Evolutionary conservation across 1,140 invertebrate species (phyloP).

Genomic region (Macrobrachium nipponense): DNA sequence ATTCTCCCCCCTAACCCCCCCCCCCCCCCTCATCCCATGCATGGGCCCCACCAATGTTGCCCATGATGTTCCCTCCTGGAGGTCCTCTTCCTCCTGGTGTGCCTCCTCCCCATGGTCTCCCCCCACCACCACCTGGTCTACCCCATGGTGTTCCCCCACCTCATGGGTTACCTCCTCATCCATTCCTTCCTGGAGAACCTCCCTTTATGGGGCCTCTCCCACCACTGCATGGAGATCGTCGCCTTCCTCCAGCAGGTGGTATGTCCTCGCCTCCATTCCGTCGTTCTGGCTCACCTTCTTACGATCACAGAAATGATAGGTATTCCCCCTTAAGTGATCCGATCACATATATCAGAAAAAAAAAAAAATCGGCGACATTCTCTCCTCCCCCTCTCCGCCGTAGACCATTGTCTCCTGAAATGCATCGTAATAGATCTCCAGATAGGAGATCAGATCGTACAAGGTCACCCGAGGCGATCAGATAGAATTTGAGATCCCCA

Average conservation of each 20-base stretch:
- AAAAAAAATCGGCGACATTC: constrained; percentile 37
- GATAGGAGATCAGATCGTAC: constrained; percentile 48
- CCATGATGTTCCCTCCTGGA: constrained; percentile 49
- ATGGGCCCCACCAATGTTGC: constrained; percentile 44
- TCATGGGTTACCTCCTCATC: constrained; percentile 29
- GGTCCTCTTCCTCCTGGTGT: constrained; percentile 36
- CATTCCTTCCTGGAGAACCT: constrained; percentile 35
- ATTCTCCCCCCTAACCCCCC: constrained; percentile 28
- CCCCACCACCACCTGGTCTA: constrained; percentile 48
- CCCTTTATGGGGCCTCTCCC: constrained; percentile 50
- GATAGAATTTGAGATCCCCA: constrained; percentile 35
- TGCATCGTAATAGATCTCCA: constrained; percentile 40
- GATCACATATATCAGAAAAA: constrained; percentile 48
- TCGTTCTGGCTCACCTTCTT: constrained; percentile 45
- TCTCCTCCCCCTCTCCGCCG: constrained; percentile 43
- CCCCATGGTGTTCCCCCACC: constrained; percentile 40
- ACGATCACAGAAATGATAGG: constrained; percentile 46
- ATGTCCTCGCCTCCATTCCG: constrained; percentile 52
- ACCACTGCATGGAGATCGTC: constrained; percentile 51
- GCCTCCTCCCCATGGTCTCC: constrained; percentile 38
- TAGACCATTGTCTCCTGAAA: constrained; percentile 39
- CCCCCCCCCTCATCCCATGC: constrained; percentile 44
- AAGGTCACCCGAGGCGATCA: constrained; percentile 49
- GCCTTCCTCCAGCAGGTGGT: constrained; percentile 50
- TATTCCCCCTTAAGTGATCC: constrained; percentile 52